Evolutionary conservation across 2,113 vertebrate genomes (phyloP), one percentile per base, ranked within the genome.

Genomic region (Machaerirhynchus nigripectus): DNA sequence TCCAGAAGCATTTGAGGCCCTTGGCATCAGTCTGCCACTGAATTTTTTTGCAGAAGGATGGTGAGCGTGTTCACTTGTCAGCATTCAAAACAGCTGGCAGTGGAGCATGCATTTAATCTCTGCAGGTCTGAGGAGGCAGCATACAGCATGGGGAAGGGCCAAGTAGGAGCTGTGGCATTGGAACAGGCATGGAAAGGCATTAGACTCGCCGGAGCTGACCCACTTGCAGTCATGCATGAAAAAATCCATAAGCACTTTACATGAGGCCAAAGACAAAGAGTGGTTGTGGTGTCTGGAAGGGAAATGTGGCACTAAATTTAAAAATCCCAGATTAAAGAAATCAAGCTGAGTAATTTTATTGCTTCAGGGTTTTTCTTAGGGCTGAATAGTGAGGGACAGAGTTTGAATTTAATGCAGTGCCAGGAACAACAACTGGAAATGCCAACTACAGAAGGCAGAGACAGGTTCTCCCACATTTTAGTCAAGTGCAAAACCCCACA

Each of bases 31-130:
- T 44, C 23, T 70, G 37, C 24, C 24, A 6, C 52, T 61, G 74
- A 77, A 76, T 74, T 92, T 89, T 61, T 61, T 7, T 68, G 47
- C 26, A 57, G 67, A 50, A 68, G 50, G 13, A 49, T 46, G 37
- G 39, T 23, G 74, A 74, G 42, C 0, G 0, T 60, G 23, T 35
- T 27, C 3, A 5, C n/a, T 44, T 59, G n/a, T 81, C 70, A 78
- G 30, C 35, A 9, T 94, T 92, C 40, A 63, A 50, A 96, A 14
- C 33, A 84, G 67, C 40, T 67, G 85, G 55, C 31, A 83, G 1
- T 15, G 47, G 12, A 59, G 40, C 50, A 60, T 9, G 13, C 17
- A 39, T 56, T 86, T 91, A 64, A 60, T 44, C 39, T 15, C 40
- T 56, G 31, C n/a, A 21, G 76, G 24, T 68, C 74, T 90, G 74